Percentiles rank a stretch among this genome's conserved stretches.
These are phyloP conservation scores for Athrips mouffetella DNA, from an alignment of 2,888 invertebrate species.

Conservation along the genomic window DNA sequence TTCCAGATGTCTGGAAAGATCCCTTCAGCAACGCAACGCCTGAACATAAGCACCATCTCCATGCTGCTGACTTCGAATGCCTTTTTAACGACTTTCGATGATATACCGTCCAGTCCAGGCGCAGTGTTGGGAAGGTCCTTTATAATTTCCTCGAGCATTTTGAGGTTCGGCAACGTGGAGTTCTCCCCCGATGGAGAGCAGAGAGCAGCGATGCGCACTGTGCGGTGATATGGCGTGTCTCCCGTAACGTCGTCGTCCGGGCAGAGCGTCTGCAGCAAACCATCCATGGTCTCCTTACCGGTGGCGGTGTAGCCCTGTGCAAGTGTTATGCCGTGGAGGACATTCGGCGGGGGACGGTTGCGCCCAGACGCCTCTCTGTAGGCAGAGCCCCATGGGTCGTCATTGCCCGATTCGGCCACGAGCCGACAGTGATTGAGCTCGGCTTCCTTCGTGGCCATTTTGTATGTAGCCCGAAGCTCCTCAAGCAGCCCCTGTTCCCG, in stretches of 20 bases:
- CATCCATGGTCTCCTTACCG: no score
- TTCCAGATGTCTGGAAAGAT: slow-evolving; percentile 21
- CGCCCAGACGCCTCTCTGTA: slow-evolving; percentile 26
- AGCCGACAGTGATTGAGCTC: neutral
- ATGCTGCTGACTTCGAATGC: neutral
- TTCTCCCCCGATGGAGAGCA: slow-evolving; percentile 23
- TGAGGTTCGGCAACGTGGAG: slow-evolving; percentile 13
- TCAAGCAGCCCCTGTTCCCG: no score
- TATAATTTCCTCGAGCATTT: slow-evolving; percentile 21
- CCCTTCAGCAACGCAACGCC: no score
- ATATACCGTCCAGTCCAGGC: slow-evolving; percentile 2
- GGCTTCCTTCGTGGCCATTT: slow-evolving; percentile 11
- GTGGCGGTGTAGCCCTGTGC: no score
- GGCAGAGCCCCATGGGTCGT: slow-evolving; percentile 17
- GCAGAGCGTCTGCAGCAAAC: no score
- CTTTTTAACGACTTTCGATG: no score
- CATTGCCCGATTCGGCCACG: slow-evolving; percentile 21
- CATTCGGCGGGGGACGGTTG: slow-evolving; percentile 22
- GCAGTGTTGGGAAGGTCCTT: slow-evolving; percentile 4
- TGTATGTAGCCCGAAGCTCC: no score
- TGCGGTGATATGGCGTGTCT: slow-evolving; percentile 27
- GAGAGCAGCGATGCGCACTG: slow-evolving; percentile 24
- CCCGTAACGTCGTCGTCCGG: no score
- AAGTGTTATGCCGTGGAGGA: slow-evolving; percentile 19
- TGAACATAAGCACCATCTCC: slow-evolving; percentile 6